These are phyloP conservation scores for Stomatorhinus walkeri DNA, from an alignment of 2,797 vertebrate species.

Conservation along the genomic window DNA sequence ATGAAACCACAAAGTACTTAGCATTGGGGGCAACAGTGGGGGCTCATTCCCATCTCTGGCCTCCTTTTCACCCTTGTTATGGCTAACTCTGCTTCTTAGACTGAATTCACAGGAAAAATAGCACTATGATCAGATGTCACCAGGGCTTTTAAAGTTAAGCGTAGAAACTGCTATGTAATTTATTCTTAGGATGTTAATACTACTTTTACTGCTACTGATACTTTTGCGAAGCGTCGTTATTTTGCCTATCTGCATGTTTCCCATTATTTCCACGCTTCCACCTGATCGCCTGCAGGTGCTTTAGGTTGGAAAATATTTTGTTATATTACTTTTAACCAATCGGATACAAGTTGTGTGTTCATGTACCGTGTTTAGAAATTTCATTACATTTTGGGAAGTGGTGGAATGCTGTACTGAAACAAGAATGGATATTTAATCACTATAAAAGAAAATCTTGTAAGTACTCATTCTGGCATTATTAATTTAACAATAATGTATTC, in stretches of 20 bases:
- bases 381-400: conserved; percentile 42
- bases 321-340: conserved; percentile 80
- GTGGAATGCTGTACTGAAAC: conserved; percentile 35
- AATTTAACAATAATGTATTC: conserved; percentile 33
- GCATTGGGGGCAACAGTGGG: background rate
- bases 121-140: background rate
- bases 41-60: background rate
- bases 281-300: conserved; percentile 54
- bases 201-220: conserved; percentile 49
- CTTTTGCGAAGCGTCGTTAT: background rate
- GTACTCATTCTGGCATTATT: conserved; percentile 51
- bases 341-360: conserved; percentile 51
- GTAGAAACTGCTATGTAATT: background rate
- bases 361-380: conserved; percentile 81
- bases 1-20: background rate
- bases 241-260: conserved; percentile 5
- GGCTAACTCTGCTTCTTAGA: conserved; percentile 4
- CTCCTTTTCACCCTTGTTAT: conserved; percentile 15
- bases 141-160: background rate
- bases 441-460: conserved; percentile 46
- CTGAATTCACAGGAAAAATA: background rate
- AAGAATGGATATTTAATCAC: conserved; percentile 43
- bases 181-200: conserved; percentile 55
- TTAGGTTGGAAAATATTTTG: conserved; percentile 51
- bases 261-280: conserved; percentile 28